phyloP scores from a whole-genome alignment of 1,140 invertebrate species.

The Galleria mellonella region DNA sequence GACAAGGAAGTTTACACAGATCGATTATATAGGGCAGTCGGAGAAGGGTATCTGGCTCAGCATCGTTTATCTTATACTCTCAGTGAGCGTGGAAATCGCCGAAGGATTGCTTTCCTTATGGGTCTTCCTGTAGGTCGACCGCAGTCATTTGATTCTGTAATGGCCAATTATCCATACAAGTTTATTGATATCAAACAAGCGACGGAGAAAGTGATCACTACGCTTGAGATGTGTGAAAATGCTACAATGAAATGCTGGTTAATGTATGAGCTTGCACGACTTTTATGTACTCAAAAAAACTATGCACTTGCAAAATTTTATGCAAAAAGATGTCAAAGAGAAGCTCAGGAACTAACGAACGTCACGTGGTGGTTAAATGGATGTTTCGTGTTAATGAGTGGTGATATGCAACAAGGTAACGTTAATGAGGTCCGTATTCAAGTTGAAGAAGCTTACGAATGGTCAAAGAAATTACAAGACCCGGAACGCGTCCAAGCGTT shows the following conservation, averaged over 20 bases:
- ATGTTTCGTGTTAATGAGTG: slow-evolving; percentile 64
- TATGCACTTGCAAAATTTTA: slow-evolving; percentile 74
- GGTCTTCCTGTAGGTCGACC: slow-evolving; percentile 51
- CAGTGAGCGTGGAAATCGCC: slow-evolving; percentile 55
- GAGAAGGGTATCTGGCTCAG: slow-evolving; percentile 52
- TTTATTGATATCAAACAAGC: slow-evolving; percentile 59
- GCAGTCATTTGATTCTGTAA: slow-evolving; percentile 59
- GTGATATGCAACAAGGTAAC: slow-evolving; percentile 72
- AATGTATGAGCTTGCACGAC: slow-evolving; percentile 70
- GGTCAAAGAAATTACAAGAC: slow-evolving; percentile 57
- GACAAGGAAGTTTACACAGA: slow-evolving; percentile 59
- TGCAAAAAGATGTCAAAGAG: slow-evolving; percentile 69
- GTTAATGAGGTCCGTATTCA: slow-evolving; percentile 68
- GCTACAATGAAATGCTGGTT: slow-evolving; percentile 72
- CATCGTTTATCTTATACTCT: slow-evolving; percentile 59
- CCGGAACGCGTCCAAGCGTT: slow-evolving; percentile 53
- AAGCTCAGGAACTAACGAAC: slow-evolving; percentile 59
- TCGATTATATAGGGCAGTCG: slow-evolving; percentile 53
- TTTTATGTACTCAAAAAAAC: slow-evolving; percentile 68
- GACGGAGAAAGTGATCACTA: slow-evolving; percentile 40
- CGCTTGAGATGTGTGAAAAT: slow-evolving; percentile 60
- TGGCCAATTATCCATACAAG: slow-evolving; percentile 62
- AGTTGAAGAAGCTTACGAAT: slow-evolving; percentile 60
- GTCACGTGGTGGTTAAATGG: slow-evolving; percentile 72
- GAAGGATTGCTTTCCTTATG: slow-evolving; percentile 61